Evolutionary conservation across 1,140 invertebrate species (phyloP), one percentile per base, ranked within the genome.

Genomic region (Ctenoplectra terminalis): DNA sequence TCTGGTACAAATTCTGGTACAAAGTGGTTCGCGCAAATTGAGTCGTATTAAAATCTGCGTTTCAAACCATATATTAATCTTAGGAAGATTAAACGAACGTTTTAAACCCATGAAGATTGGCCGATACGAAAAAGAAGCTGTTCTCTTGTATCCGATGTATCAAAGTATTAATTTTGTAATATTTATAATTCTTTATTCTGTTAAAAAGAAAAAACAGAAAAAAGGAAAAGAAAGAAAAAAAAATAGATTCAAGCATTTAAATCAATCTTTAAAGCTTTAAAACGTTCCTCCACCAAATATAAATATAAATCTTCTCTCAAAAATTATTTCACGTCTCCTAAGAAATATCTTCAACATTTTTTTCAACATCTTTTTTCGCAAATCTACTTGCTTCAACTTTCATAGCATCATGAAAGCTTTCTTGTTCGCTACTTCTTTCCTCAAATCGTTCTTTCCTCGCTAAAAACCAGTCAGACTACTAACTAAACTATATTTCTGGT

Each of bases 401-500:
- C 7, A 31, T 17, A n/a, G 29, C 15, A 17, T 34, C 31, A 6
- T 15, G 26, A 58, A 58, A 26, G 3, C 54, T 13, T 58, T 26
- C 54, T 40, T 9, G 40, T n/a, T n/a, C n/a, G n/a, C n/a, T n/a
- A 11, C 26, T 31, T 31, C 4, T 66, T 26, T 17, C 6, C 46
- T 46, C 46, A 11, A 43, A 26, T 48, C 40, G 4, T n/a, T 5
- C 23, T 43, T 72, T 31, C 23, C 37, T 54, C 43, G 34, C 40
- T 63, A 48, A 43, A 79, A 83, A 74, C 81, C 70, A 75, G 52
- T 58, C 63, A 46, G 60, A 54, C 83, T 67, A 74, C 69, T 61
- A 77, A 82, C 63, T 67, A 73, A 85, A 73, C 48, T n/a, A 81
- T 48, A 20, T 66, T 48, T 63, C 52, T 50, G 29, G 58, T 56